Percentiles rank a stretch among this genome's conserved stretches.
Evolutionary conservation across 2,888 invertebrate species (phyloP).

Genomic region (Didymodactylos carnosus): DNA sequence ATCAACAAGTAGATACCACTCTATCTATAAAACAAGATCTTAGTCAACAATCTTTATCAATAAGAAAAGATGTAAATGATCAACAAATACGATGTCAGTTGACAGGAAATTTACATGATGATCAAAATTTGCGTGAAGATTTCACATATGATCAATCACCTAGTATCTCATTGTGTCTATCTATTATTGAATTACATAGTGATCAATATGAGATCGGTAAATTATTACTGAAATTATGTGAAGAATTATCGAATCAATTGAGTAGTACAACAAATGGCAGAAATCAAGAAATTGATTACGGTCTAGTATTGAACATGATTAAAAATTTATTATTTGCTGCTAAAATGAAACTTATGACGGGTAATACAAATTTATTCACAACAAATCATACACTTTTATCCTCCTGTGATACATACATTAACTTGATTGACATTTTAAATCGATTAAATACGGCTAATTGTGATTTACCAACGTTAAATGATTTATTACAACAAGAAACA

Average conservation of each 20-base stretch:
- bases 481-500: constrained; percentile 28
- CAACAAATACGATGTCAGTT: neutral
- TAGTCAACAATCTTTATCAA: no score
- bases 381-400: constrained; percentile 21
- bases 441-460: constrained; percentile 34
- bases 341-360: constrained; percentile 39
- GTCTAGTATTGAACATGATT: constrained; percentile 35
- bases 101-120: neutral
- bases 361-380: constrained; percentile 18
- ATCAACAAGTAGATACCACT: no score
- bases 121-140: neutral
- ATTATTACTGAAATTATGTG: constrained; percentile 32
- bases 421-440: constrained; percentile 45
- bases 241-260: constrained; percentile 31
- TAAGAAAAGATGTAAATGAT: neutral
- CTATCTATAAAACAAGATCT: no score
- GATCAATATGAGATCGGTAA: constrained; percentile 28
- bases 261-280: constrained; percentile 39
- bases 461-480: constrained; percentile 33
- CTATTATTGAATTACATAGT: constrained; percentile 57
- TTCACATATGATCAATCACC: constrained; percentile 45
- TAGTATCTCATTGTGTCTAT: constrained; percentile 62
- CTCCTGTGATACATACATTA: constrained; percentile 45
- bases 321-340: constrained; percentile 34
- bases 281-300: constrained; percentile 36